phyloP scores from a whole-genome alignment of 2,113 vertebrate species.

The Cichladusa arquata region DNA sequence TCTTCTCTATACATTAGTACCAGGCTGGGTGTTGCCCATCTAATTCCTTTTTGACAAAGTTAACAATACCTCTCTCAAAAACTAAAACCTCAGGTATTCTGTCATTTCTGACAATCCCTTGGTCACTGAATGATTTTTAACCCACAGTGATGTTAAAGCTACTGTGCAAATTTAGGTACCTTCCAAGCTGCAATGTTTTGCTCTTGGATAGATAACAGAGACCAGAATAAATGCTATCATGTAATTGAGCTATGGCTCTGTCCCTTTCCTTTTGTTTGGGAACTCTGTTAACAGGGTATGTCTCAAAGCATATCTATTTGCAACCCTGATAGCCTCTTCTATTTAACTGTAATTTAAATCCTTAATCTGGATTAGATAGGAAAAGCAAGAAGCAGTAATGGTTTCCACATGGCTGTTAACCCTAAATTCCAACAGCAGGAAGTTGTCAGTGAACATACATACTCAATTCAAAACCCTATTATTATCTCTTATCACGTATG shows the following conservation, averaged over 20 bases:
- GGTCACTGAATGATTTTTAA: not conserved
- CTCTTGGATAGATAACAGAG: not conserved
- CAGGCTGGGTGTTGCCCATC: not conserved
- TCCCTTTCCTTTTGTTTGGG: not conserved
- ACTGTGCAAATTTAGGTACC: rapidly evolving
- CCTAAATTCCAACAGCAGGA: not conserved
- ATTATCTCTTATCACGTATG: not conserved
- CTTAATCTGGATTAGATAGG: not conserved
- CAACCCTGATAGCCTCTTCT: not conserved
- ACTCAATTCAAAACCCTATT: not conserved
- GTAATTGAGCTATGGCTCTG: not conserved
- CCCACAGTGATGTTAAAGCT: not conserved
- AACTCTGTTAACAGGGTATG: not conserved
- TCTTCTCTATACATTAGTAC: not conserved
- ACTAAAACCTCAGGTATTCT: not conserved
- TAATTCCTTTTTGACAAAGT: not conserved
- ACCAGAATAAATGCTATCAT: not conserved
- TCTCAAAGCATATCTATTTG: not conserved
- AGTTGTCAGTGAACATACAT: not conserved
- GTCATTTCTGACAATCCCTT: not conserved
- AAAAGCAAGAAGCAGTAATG: not conserved
- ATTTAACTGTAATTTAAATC: not conserved
- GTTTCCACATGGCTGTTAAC: not conserved
- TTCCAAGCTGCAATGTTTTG: not conserved
- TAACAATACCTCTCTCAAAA: not conserved